phyloP scores from a whole-genome alignment of 2,888 invertebrate genomes.

The Coronaproctus castanopsis region DNA sequence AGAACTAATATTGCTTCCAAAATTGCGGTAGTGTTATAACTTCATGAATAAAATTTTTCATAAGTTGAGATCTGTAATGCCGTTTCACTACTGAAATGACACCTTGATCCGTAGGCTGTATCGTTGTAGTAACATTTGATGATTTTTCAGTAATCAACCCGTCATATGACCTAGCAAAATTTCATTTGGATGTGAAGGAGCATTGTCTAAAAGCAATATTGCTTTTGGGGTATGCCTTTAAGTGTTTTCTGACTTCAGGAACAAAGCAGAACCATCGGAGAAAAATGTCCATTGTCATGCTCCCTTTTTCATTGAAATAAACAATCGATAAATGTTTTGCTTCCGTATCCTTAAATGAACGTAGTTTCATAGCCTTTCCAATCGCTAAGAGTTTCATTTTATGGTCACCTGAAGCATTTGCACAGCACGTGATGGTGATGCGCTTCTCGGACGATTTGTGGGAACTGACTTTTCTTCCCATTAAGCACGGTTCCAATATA shows the following conservation, averaged over 20 bases:
- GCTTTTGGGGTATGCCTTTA: neutral
- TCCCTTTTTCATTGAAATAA: neutral
- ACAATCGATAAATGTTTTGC: neutral
- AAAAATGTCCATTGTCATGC: neutral
- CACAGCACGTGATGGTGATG: neutral
- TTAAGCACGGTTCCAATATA: no score
- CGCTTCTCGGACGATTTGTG: no score
- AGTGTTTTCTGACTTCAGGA: neutral
- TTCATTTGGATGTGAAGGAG: neutral
- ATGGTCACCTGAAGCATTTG: neutral
- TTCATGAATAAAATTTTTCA: neutral
- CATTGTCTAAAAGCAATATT: neutral
- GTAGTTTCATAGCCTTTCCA: neutral
- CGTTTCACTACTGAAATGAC: neutral
- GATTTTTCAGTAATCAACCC: neutral
- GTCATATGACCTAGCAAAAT: neutral
- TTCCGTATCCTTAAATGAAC: neutral
- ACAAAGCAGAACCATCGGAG: neutral
- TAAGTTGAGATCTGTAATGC: neutral
- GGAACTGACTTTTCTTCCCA: no score
- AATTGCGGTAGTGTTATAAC: neutral
- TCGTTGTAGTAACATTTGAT: neutral
- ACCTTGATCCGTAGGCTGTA: neutral
- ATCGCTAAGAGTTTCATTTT: neutral
- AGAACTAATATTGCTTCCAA: neutral